A percentile compares a stretch with the other conserved stretches of the same genome.
Evolutionary conservation across 2,113 vertebrate genomes (phyloP).

Genomic region (Tragelaphus strepsiceros): DNA sequence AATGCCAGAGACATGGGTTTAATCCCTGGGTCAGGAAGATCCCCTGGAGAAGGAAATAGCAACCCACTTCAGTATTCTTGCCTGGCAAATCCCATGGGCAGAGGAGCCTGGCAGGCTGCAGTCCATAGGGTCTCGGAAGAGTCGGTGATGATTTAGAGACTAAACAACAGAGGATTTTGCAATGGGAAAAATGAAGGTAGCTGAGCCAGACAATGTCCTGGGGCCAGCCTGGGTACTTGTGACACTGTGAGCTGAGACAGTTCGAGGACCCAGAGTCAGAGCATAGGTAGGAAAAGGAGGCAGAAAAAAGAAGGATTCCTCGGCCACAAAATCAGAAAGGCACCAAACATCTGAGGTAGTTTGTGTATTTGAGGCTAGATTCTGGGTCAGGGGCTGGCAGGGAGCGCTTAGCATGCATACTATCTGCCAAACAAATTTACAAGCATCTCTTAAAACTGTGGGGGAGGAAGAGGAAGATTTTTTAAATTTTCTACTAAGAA

Average conservation of each 20-base stretch:
- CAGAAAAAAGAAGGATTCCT: neutral
- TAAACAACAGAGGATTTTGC: neutral
- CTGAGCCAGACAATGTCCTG: neutral
- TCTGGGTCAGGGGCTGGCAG: neutral
- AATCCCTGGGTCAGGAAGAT: neutral
- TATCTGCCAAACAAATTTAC: conserved; percentile 44
- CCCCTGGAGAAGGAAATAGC: neutral
- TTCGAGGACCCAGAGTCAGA: neutral
- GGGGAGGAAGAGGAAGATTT: neutral
- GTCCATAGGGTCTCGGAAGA: neutral
- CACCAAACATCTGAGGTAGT: neutral
- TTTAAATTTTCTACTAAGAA: conserved; percentile 6
- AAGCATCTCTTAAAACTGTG: conserved; percentile 21
- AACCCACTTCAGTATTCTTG: neutral
- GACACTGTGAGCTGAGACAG: neutral
- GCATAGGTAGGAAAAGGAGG: neutral
- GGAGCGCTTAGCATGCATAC: neutral
- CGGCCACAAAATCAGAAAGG: neutral
- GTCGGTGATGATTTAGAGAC: neutral
- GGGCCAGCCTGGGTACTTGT: neutral
- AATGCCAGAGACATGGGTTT: neutral
- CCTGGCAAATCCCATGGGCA: neutral
- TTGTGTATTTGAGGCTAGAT: neutral
- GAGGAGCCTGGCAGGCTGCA: neutral
- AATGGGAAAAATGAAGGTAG: neutral